A percentile compares a stretch with the other conserved stretches of the same genome.
These are phyloP conservation scores for Formicarius rufipectus DNA, from an alignment of 2,113 vertebrate species.

Conservation along the genomic window DNA sequence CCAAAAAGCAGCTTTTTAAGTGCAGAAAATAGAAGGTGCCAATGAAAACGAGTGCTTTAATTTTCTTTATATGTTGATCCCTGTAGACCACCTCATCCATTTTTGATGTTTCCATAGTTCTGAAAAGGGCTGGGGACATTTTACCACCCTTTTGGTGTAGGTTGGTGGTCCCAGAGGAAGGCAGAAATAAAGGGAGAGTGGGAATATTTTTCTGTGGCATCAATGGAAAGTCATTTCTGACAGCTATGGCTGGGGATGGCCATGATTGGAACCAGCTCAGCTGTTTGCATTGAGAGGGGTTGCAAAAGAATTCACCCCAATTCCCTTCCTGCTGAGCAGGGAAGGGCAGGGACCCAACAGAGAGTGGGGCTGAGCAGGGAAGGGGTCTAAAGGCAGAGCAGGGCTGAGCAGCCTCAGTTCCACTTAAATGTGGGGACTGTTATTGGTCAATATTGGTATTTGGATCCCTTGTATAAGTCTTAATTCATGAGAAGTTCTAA, in stretches of 20 bases:
- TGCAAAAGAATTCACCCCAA: not conserved
- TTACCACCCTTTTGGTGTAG: not conserved
- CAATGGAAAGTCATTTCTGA: not conserved
- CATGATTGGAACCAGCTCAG: not conserved
- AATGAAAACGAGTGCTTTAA: not conserved
- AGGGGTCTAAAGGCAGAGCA: not conserved
- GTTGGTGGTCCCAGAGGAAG: not conserved
- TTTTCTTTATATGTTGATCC: not conserved
- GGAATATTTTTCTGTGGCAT: not conserved
- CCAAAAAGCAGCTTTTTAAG: not conserved
- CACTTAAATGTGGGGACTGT: not conserved
- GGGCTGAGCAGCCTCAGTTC: not conserved
- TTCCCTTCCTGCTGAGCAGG: not conserved
- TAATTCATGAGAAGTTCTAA: not conserved
- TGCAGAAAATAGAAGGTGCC: not conserved
- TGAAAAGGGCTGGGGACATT: not conserved
- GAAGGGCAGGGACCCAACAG: not conserved
- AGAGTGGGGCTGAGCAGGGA: not conserved
- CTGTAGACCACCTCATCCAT: not conserved
- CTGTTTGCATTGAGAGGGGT: not conserved
- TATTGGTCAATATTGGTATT: accelerated
- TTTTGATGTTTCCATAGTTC: not conserved
- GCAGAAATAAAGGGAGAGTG: not conserved
- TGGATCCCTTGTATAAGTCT: not conserved
- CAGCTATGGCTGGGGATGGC: accelerated